A percentile compares a stretch with the other conserved stretches of the same genome.
Conservation (phyloP, 1,140 invertebrate species). For the Drosophila pruinosa region DNA sequence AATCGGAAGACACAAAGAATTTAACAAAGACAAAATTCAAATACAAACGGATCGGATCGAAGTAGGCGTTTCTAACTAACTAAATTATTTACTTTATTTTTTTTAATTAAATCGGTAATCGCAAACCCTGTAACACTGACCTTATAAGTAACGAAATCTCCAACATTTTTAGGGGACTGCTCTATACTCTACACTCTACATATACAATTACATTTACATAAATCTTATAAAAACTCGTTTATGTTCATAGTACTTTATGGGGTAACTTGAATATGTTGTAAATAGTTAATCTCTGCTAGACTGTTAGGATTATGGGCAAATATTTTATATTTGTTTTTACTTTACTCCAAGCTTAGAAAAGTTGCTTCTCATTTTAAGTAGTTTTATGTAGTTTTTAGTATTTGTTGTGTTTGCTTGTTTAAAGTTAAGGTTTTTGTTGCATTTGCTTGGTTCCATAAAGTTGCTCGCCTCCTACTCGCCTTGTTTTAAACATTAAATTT, state of each 20-base stretch:
- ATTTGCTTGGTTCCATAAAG: slow-evolving; percentile 73
- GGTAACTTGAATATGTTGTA: slow-evolving; percentile 38
- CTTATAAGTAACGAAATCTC: not conserved
- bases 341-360: slow-evolving; percentile 53
- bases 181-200: slow-evolving; percentile 26
- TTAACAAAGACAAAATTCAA: slow-evolving; percentile 30
- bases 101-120: slow-evolving; percentile 19
- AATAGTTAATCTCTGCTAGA: slow-evolving; percentile 49
- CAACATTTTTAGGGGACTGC: not conserved
- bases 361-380: slow-evolving; percentile 33
- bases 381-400: slow-evolving; percentile 39
- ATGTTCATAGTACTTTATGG: slow-evolving; percentile 10
- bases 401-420: slow-evolving; percentile 36
- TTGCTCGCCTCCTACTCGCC: slow-evolving; percentile 43
- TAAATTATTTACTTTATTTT: not conserved
- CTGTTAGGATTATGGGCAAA: slow-evolving; percentile 41
- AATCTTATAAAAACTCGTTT: slow-evolving; percentile 51
- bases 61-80: slow-evolving; percentile 28
- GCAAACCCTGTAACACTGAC: slow-evolving; percentile 47
- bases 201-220: slow-evolving; percentile 36
- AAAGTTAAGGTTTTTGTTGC: slow-evolving; percentile 46
- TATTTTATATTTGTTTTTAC: slow-evolving; percentile 29
- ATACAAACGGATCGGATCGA: slow-evolving; percentile 18
- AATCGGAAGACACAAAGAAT: slow-evolving; percentile 73
- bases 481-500: slow-evolving; percentile 75